Base-by-base conservation (phyloP, 2,113 vertebrate genomes). In the Solenodon paradoxus region DNA sequence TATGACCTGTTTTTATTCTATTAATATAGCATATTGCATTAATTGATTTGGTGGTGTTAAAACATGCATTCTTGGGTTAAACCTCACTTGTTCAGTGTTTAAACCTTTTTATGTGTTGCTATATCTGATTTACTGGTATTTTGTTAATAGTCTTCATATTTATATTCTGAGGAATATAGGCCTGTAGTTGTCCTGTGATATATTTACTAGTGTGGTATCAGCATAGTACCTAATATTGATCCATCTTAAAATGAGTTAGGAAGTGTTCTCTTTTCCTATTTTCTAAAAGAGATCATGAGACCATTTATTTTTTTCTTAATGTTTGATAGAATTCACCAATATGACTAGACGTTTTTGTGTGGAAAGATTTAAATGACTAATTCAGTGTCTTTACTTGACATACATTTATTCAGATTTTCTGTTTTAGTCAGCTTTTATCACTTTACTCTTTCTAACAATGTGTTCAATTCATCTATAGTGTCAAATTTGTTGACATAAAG, bases 401-500 rank as follows among this genome's bases (percentile, higher is more conserved):
- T 45, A 53, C 40, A 57, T 68, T 80, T 81, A 75, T 68, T 96
- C 81, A 40, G 59, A 75, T 90, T 81, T 88, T 38, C 87, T 82
- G 4, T 77, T 94, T 91, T 38, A 57, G 35, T 57, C 30, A 24
- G 11, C 35, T 88, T 95, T 91, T 91, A 3, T 87, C 59, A 87
- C 75, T 75, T 87, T 3, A 32, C 20, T 82, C 87, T 94, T 94
- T 87, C 68, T 63, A 61, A 63, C 42, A 91, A 64, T 94, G 75
- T 96, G 3, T 38, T 9, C 42, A 10, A 40, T 87, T 82, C 32
- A 83, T 55, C 53, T 66, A 1, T 42, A 49, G 64, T 32, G 59
- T 84, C 66, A 91, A 47, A 64, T 66, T n/a, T 92, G 32, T 57
- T 90, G 51, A 63, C 42, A 49, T 82, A 19, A 81, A 61, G 32